Evolutionary conservation across 30 jellyfish, hydroid and myxozoan species (phyloP), one percentile per base, ranked within the genome.

Genomic region (Pseudorhiza aurosa): DNA sequence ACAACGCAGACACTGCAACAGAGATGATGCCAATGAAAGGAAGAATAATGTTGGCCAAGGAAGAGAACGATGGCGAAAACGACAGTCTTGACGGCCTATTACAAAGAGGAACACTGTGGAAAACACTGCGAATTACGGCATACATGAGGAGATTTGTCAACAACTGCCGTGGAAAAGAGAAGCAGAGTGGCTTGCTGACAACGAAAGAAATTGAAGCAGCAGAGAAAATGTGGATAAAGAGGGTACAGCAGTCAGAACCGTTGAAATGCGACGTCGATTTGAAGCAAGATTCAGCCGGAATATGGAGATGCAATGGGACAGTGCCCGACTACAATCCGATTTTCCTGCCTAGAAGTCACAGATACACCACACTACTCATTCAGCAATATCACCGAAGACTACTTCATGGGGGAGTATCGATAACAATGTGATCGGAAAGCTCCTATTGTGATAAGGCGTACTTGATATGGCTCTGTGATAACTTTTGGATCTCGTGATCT

Each of bases 361-460:
- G 40, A 15, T 24, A 9, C 45, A 73, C 43, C 31, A 58, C 22
- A 27, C 84, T 36, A 26, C 83, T 82, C 1, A 70, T 57, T 55
- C 68, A 68, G 63, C 81, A 55, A 22, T 42, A 45, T 71, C 95
- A 82, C 65, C 44, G 60, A 33, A 43, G 56, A 42, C 36, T 28
- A 30, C 10, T 64, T 32, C 91, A 78, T 50, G 89, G 87, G 84
- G 84, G 91, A 64, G 91, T 78, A 2, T 55, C 85, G 14, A 55
- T 35, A 8, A 78, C 86, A 58, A 78, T 78, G 87, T 68, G n/a
- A n/a, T n/a, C n/a, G n/a, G n/a, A n/a, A n/a, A n/a, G n/a, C n/a
- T n/a, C n/a, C n/a, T n/a, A n/a, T n/a, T n/a, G n/a, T n/a, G n/a
- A n/a, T n/a, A n/a, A n/a, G n/a, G n/a, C n/a, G n/a, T n/a, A n/a